A percentile compares a stretch with the other conserved stretches of the same genome.
These are phyloP conservation scores for Charanyca ferruginea DNA, from an alignment of 2,888 invertebrate genomes.

Conservation along the genomic window DNA sequence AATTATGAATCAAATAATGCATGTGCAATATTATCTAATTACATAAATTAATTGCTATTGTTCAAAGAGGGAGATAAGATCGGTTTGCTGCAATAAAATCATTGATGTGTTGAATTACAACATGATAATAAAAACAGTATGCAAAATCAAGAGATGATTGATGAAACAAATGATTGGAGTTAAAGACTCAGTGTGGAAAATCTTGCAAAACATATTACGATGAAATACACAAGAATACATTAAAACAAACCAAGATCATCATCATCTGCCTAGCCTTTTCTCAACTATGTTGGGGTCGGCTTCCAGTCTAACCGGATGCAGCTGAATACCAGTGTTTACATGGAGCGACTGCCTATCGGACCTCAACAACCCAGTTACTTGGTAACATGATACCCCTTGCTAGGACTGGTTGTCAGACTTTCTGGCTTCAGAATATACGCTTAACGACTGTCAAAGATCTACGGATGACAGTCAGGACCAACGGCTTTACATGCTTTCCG, in stretches of 20 bases:
- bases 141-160: slow-evolving; percentile 7
- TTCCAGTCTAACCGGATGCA: no score
- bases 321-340: no score
- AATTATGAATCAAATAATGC: slow-evolving; percentile 33
- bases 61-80: slow-evolving; percentile 32
- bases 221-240: slow-evolving; percentile 29
- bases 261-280: no score
- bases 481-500: no score
- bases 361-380: no score
- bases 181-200: slow-evolving; percentile 4
- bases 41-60: slow-evolving; percentile 46
- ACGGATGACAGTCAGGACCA: no score
- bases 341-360: no score
- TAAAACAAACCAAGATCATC: slow-evolving; percentile 9
- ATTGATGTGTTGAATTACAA: slow-evolving; percentile 36
- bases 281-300: no score
- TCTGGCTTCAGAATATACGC: no score
- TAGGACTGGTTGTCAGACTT: no score
- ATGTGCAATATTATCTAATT: slow-evolving; percentile 26
- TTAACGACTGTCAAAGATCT: no score
- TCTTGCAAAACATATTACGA: slow-evolving; percentile 19
- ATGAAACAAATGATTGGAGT: slow-evolving; percentile 9
- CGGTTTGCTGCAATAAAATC: slow-evolving; percentile 2
- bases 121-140: slow-evolving; percentile 13
- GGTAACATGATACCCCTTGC: no score